Evolutionary conservation across 1,140 invertebrate species (phyloP), one percentile per base, ranked within the genome.

Genomic region (Drosophila santomea): DNA sequence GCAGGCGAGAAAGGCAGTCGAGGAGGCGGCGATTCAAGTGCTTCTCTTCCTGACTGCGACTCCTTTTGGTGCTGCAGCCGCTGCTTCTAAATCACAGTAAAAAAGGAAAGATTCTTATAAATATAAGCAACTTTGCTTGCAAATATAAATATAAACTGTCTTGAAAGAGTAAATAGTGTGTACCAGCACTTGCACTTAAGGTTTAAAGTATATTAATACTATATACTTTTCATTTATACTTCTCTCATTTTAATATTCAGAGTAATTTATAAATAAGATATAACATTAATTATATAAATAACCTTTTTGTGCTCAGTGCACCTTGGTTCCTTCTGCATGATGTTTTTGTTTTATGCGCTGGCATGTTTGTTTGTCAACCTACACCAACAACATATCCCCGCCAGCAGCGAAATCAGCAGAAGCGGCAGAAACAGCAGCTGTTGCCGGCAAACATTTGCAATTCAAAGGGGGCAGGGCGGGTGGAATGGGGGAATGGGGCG

Each of bases 301-400:
- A 11, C 3, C 17, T 39, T 1, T 1, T 38, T 66, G 32, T 14
- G 28, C 3, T 41, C 67, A n/a, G 39, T 43, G 52, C 17, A 28
- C 51, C 38, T 17, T 55, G 35, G 32, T 15, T 47, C 44, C 52
- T 38, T 20, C 39, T 62, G 54, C 55, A 50, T 35, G 61, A 68
- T 83, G 67, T 82, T 79, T 74, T 83, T 88, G 61, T 84, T 88
- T 88, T 77, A 88, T 88, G 84, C 84, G 77, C 83, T 86, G 84
- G 83, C 83, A 86, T 88, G 83, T 86, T 88, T 88, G 83, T 86
- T 86, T 88, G 83, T 88, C 83, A 86, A 88, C 83, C 82, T 83
- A 86, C 74, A 88, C 78, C 66, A 88, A 79, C 72, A 84, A 48
- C 62, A 56, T 23, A 69, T 55, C 66, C 66, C 35, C 48, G 41